Evolutionary conservation across 2,113 vertebrate genomes (phyloP), one percentile per base, ranked within the genome.

Genomic region (Tinamus guttatus): DNA sequence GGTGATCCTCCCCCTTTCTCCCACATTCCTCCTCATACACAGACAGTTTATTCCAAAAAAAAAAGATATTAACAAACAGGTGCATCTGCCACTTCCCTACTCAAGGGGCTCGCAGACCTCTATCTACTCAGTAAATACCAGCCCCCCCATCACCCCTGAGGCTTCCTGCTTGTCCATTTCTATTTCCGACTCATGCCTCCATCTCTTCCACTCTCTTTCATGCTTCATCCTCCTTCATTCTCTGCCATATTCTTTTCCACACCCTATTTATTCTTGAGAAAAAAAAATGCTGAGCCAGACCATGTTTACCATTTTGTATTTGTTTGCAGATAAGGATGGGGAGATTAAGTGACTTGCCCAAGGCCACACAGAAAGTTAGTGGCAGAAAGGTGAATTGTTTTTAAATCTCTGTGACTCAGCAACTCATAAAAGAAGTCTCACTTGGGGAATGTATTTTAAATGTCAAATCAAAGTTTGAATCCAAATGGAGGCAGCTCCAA

Each of bases 11-110:
- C 71, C 70, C 76, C 89, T 64, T 60, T 64, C 68, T 88, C 41
- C 76, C 18, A 43, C 76, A 60, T 81, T 78, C 25, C 47, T 52
- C 34, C 67, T 78, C 24, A 25, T 16, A 78, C n/a, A 83, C 22
- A 58, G 15, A 27, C 34, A 22, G 56, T 47, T 93, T 81, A 90
- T 90, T 89, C 87, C 58, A 76, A 90, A 88, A 47, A 45, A 9
- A 47, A 24, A 76, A 96, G 88, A 95, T 94, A 83, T 69, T 76
- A 86, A 45, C 38, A 75, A 86, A 45, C 38, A 75, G 34, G 22
- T 88, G 65, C 90, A 81, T 95, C 92, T 96, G 93, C 65, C 58
- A 76, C 85, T 81, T 88, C 67, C 41, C 73, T 84, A 91, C 85
- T 96, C 73, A 88, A 81, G 92, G 76, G 64, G 76, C 65, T 76